These are phyloP conservation scores for Xenops minutus DNA, from an alignment of 2,797 vertebrate species.

Conservation along the genomic window DNA sequence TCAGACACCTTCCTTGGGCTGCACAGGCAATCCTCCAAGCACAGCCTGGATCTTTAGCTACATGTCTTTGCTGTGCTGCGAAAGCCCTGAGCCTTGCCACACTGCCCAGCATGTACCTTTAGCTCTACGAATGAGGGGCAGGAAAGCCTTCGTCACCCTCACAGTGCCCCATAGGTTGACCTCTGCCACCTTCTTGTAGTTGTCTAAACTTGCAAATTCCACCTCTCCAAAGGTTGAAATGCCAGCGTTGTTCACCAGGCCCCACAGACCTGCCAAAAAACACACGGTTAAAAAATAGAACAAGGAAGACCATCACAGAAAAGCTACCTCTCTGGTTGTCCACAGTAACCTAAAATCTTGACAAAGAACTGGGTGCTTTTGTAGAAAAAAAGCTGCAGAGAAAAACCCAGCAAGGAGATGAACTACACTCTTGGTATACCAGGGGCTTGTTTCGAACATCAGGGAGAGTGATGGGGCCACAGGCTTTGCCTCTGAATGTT, in stretches of 20 bases:
- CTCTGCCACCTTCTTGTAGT: constrained; percentile 84
- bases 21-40: neutral
- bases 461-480: neutral
- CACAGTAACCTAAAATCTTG: neutral
- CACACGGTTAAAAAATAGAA: neutral
- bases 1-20: neutral
- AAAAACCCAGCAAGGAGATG: neutral
- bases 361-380: neutral
- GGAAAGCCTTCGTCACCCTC: constrained; percentile 87
- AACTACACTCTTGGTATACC: neutral
- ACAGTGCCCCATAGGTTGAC: constrained; percentile 89
- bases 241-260: constrained; percentile 88
- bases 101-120: constrained; percentile 73
- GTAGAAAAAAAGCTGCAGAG: neutral
- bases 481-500: neutral
- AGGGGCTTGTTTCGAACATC: neutral
- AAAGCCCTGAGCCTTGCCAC: neutral
- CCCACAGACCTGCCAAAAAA: constrained; percentile 84
- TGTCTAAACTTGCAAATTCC: constrained; percentile 86
- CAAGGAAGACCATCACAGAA: neutral
- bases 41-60: neutral
- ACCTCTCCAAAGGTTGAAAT: constrained; percentile 85
- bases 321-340: neutral
- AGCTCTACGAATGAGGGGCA: constrained; percentile 84
- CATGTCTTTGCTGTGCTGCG: neutral